A percentile compares a stretch with the other conserved stretches of the same genome.
These are phyloP conservation scores for Parnassius smintheus DNA, from an alignment of 2,888 invertebrate species.

Conservation along the genomic window DNA sequence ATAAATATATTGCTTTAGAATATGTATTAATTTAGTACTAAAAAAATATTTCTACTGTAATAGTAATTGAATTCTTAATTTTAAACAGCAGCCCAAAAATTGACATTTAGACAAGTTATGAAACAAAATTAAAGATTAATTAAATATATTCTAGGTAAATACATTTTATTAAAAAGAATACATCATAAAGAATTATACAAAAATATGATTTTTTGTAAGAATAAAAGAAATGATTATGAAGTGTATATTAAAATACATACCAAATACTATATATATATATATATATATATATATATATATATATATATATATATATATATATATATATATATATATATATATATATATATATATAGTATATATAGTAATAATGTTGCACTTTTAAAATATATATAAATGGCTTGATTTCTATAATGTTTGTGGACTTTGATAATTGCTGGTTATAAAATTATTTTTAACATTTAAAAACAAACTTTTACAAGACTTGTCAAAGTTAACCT, in stretches of 20 bases:
- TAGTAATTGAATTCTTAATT: conserved; percentile 64
- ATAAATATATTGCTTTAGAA: conserved; percentile 69
- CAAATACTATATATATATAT: neutral
- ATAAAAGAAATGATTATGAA: neutral
- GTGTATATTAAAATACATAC: neutral
- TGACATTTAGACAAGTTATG: conserved; percentile 47
- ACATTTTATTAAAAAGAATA: neutral
- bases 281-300: too few relatives aligned
- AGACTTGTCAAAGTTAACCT: too few relatives aligned
- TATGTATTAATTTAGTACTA: conserved; percentile 51
- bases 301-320: too few relatives aligned
- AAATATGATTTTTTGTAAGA: neutral
- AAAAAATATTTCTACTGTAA: conserved; percentile 56
- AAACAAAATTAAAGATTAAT: neutral
- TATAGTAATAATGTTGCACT: too few relatives aligned
- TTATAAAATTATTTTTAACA: too few relatives aligned
- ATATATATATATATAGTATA: too few relatives aligned
- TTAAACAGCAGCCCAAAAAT: conserved; percentile 67
- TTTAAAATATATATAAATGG: too few relatives aligned
- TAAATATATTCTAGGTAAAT: neutral
- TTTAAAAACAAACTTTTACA: too few relatives aligned
- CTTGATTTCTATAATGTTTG: too few relatives aligned
- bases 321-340: too few relatives aligned
- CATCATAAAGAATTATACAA: neutral
- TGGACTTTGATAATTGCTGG: too few relatives aligned